Base-by-base conservation (phyloP, 2,888 invertebrate genomes). In the Laothoe populi region DNA sequence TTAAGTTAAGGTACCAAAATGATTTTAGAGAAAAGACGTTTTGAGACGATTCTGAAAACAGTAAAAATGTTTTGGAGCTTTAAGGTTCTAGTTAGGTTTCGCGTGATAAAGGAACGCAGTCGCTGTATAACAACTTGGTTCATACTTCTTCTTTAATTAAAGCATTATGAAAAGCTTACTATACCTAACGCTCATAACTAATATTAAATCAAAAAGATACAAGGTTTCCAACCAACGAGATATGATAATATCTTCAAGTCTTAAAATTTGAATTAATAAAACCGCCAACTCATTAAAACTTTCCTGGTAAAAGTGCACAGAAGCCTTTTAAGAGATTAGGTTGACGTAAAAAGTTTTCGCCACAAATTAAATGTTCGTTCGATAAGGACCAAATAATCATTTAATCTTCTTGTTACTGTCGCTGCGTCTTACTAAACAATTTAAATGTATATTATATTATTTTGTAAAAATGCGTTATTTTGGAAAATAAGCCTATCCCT, bases 281-380 rank as follows among this genome's bases (percentile, higher is more conserved):
- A 73, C 67, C 67, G 69, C 66, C 67, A 70, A 70, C 70, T 75
- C 70, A 74, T 72, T 67, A 68, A 74, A 83, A 81, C 72, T 81
- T 81, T 74, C 69, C 69, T 70, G 74, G 80, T 77, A 76, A 72
- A 70, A 75, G 69, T 66, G 70, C 70, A 72, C 70, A 73, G 69
- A 74, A 78, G 71, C 68, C 73, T 76, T 77, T 76, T 72, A 72
- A 74, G 73, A 77, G 69, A 77, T 76, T 66, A 75, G 65, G 76
- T 78, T 78, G 78, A 82, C 78, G 74, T 69, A 70, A 68, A 80
- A 83, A 82, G 74, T 83, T 83, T 64, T 65, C 42, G 60, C 45
- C 62, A 62, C 66, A 74, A 70, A 69, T 71, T 66, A 65, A 70
- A 67, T 60, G 66, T 69, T 64, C 57, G 62, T 63, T 62, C 63